phyloP scores from a whole-genome alignment of 2,113 vertebrate genomes.

The Regulus satrapa region DNA sequence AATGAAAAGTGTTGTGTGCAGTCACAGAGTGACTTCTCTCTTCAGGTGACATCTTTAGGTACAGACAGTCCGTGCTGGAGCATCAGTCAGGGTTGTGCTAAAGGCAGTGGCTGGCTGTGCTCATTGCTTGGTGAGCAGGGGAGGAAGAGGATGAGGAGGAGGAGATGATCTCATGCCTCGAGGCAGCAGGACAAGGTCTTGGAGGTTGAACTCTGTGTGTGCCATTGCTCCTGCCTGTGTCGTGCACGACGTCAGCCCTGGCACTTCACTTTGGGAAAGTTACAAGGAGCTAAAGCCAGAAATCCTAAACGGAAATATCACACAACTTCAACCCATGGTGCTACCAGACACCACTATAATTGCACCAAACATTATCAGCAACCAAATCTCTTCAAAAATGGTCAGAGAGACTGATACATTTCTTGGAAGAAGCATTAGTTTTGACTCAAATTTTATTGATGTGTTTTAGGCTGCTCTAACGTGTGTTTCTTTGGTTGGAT shows the following conservation, averaged over 20 bases:
- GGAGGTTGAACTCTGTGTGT: background rate
- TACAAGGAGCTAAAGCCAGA: background rate
- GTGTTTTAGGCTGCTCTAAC: background rate
- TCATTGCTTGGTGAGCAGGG: background rate
- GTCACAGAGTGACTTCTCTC: background rate
- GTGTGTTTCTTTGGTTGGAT: background rate
- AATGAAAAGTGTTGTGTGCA: background rate
- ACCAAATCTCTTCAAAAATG: background rate
- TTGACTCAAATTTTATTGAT: accelerated
- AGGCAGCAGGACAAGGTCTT: background rate
- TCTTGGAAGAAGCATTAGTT: background rate
- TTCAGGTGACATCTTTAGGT: accelerated
- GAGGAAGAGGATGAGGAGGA: background rate
- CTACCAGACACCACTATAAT: background rate
- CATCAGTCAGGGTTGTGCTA: background rate
- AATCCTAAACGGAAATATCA: background rate
- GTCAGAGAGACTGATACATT: background rate
- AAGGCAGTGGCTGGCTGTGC: background rate
- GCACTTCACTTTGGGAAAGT: background rate
- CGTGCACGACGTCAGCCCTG: accelerated
- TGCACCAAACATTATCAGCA: background rate
- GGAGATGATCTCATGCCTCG: background rate
- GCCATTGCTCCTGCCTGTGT: background rate
- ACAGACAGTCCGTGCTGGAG: background rate
- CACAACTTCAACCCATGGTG: background rate